A percentile compares a stretch with the other conserved stretches of the same genome.
phyloP scores from a whole-genome alignment of 2,113 vertebrate genomes.

The Rhinoderma darwinii region DNA sequence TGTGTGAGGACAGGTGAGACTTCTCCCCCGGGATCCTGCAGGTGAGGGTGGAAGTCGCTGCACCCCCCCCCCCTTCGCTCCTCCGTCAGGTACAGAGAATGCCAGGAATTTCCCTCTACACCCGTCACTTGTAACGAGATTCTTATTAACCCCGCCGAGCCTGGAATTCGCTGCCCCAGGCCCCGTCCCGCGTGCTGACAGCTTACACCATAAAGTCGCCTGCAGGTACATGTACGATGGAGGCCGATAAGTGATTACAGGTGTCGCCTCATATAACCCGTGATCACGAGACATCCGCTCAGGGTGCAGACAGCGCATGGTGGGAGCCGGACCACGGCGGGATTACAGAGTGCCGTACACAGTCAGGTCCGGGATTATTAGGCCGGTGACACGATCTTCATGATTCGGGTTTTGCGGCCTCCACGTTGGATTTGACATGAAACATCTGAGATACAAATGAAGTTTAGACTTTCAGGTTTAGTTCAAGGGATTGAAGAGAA shows the following conservation, averaged over 20 bases:
- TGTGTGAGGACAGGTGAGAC: too few species aligned
- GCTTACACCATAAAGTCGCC: neutral
- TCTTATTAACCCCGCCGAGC: constrained; percentile 8
- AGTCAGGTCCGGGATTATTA: too few species aligned
- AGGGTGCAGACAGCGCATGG: too few species aligned
- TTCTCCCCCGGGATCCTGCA: neutral
- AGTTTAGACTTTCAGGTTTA: too few species aligned
- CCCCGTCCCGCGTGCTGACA: neutral
- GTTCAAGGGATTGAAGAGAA: too few species aligned
- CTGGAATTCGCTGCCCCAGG: constrained; percentile 6
- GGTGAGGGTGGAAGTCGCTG: neutral
- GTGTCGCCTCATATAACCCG: neutral
- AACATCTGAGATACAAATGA: too few species aligned
- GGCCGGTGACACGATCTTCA: too few species aligned
- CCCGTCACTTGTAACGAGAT: constrained; percentile 24
- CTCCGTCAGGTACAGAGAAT: constrained; percentile 1
- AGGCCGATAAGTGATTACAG: neutral
- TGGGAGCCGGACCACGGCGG: too few species aligned
- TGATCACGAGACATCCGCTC: too few species aligned
- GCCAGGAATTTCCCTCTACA: constrained; percentile 34
- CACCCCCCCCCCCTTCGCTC: neutral
- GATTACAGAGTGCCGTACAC: too few species aligned
- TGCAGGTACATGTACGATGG: neutral
- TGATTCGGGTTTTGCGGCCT: too few species aligned
- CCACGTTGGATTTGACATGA: too few species aligned